Conservation (phyloP, 2,888 invertebrate genomes). For the Laspeyria flexula region DNA sequence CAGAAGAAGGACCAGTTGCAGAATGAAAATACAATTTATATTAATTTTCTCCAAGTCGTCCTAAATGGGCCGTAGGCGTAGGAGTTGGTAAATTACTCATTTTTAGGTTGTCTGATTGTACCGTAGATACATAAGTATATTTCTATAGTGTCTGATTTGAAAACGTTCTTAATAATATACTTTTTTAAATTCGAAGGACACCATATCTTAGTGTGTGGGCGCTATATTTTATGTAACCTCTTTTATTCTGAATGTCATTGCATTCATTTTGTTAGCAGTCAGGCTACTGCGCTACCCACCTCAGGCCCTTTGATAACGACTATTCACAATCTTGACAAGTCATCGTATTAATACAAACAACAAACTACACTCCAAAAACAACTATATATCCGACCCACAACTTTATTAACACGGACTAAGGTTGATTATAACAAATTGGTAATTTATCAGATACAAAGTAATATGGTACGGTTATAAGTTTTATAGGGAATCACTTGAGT, state of each 20-base stretch:
- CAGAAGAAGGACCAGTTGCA: too few species aligned
- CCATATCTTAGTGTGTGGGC: slow-evolving; percentile 65
- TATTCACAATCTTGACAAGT: slow-evolving; percentile 60
- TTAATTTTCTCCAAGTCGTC: too few species aligned
- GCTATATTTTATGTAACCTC: slow-evolving; percentile 62
- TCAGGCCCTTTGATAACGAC: slow-evolving; percentile 55
- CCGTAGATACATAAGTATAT: too few species aligned
- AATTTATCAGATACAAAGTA: slow-evolving; percentile 9
- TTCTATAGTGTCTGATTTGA: too few species aligned
- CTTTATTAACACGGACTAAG: slow-evolving; percentile 47
- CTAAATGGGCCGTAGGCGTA: too few species aligned
- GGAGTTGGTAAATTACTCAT: too few species aligned
- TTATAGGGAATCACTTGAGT: slow-evolving; percentile 76
- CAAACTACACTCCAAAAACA: neutral
- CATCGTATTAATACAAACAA: slow-evolving; percentile 49
- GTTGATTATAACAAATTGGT: slow-evolving; percentile 23
- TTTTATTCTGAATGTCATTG: slow-evolving; percentile 68
- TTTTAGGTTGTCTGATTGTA: too few species aligned
- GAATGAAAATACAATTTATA: too few species aligned
- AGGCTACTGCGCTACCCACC: slow-evolving; percentile 76
- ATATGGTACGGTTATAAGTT: slow-evolving; percentile 48
- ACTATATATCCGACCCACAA: slow-evolving; percentile 20
- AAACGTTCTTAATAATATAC: neutral
- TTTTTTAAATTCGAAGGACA: slow-evolving; percentile 42
- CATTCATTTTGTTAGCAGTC: slow-evolving; percentile 68